These are phyloP conservation scores for Hippocampus abdominalis DNA, from an alignment of 2,113 vertebrate species.

Conservation along the genomic window DNA sequence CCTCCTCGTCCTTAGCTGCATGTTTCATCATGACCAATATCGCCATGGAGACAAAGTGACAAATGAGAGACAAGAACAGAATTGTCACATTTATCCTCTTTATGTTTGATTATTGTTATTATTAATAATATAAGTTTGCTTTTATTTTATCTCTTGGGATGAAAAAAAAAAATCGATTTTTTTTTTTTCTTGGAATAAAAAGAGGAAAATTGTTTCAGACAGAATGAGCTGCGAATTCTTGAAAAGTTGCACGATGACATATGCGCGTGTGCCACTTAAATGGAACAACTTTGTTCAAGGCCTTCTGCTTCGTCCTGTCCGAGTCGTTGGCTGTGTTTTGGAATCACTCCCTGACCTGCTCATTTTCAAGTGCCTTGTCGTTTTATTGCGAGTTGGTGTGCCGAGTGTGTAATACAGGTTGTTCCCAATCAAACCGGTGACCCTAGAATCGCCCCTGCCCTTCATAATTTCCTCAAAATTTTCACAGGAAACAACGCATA, in stretches of 20 bases:
- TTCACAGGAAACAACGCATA: no score
- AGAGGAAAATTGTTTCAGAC: constrained; percentile 76
- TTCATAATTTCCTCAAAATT: no score
- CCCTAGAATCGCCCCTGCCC: no score
- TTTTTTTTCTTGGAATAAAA: constrained; percentile 79
- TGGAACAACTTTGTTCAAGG: background rate
- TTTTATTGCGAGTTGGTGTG: no score
- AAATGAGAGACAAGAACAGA: constrained; percentile 59
- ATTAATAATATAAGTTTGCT: constrained; percentile 79
- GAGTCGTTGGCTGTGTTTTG: background rate
- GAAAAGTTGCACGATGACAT: background rate
- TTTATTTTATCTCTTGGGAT: constrained; percentile 78
- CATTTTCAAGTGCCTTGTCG: no score
- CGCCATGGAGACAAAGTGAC: constrained; percentile 65
- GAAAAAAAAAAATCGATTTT: constrained; percentile 58
- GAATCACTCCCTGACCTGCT: no score
- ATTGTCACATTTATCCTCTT: constrained; percentile 77
- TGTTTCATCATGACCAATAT: constrained; percentile 73
- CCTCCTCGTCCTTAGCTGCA: constrained; percentile 74
- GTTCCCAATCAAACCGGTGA: no score
- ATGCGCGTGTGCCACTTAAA: no score
- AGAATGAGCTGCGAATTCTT: constrained; percentile 11
- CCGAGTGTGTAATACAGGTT: no score
- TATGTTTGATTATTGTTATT: constrained; percentile 74
- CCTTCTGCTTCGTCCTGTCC: background rate